Conservation (phyloP, 2,113 vertebrate genomes). For the Thalassoma bifasciatum region DNA sequence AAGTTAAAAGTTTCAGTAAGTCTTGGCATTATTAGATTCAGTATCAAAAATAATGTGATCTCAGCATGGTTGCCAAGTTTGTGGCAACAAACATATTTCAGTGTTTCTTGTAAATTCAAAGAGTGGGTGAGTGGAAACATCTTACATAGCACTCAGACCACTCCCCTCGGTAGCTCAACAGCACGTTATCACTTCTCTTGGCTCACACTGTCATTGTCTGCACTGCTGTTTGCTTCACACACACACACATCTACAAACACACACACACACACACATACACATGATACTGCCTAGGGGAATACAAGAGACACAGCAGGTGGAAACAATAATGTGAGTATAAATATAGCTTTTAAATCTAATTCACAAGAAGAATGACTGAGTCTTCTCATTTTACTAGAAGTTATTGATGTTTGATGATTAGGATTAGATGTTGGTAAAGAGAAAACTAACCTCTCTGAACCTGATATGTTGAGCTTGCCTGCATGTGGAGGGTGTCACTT, state of each 20-base stretch:
- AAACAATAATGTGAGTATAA: conserved; percentile 62
- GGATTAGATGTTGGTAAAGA: too few species aligned
- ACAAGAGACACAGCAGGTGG: conserved; percentile 28
- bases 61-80: too few species aligned
- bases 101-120: conserved; percentile 14
- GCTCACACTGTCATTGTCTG: conserved; percentile 45
- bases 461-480: background rate
- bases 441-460: too few species aligned
- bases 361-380: background rate
- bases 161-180: conserved; percentile 48
- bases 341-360: conserved; percentile 1
- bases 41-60: too few species aligned
- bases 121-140: conserved; percentile 2
- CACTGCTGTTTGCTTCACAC: conserved; percentile 38
- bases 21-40: background rate
- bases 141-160: conserved; percentile 34
- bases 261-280: conserved; percentile 19
- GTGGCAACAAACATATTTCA: background rate
- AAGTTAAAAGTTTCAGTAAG: too few species aligned
- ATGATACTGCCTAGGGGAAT: conserved; percentile 12
- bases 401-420: too few species aligned
- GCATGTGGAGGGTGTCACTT: background rate
- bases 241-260: background rate
- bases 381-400: too few species aligned
- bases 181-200: conserved; percentile 36